A percentile compares a stretch with the other conserved stretches of the same genome.
phyloP scores from a whole-genome alignment of 2,113 vertebrate species.

The Perognathus longimembris region DNA sequence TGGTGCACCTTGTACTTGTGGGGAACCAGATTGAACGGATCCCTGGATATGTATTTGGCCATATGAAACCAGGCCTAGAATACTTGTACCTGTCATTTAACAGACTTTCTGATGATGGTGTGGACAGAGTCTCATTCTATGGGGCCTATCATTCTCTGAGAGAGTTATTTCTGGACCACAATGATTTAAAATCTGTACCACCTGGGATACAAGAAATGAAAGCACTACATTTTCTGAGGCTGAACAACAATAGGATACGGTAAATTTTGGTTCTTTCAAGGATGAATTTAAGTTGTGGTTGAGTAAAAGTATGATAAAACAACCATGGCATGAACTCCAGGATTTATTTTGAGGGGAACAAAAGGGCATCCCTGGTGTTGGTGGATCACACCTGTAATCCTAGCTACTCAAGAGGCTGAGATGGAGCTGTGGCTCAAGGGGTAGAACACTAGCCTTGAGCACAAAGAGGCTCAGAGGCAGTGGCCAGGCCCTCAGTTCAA shows the following conservation, averaged over 20 bases:
- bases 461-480: too few relatives aligned
- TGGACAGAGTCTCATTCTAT: conserved; percentile 94
- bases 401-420: too few relatives aligned
- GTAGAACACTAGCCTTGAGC: too few relatives aligned
- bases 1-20: conserved; percentile 94
- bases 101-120: conserved; percentile 91
- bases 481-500: too few relatives aligned
- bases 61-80: conserved; percentile 96
- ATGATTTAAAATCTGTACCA: conserved; percentile 91
- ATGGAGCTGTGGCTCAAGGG: too few relatives aligned
- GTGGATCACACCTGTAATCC: too few relatives aligned
- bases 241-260: conserved; percentile 97
- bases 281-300: background rate
- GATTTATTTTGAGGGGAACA: background rate
- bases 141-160: conserved; percentile 92
- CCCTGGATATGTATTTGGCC: conserved; percentile 96
- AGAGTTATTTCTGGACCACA: conserved; percentile 96
- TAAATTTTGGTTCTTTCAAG: conserved; percentile 81
- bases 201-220: conserved; percentile 94
- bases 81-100: conserved; percentile 98
- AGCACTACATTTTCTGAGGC: conserved; percentile 92
- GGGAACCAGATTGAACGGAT: conserved; percentile 97
- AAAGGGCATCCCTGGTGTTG: too few relatives aligned
- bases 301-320: background rate
- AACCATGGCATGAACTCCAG: background rate